Evolutionary conservation across 2,113 vertebrate genomes (phyloP).

Genomic region (Varanus komodoensis): DNA sequence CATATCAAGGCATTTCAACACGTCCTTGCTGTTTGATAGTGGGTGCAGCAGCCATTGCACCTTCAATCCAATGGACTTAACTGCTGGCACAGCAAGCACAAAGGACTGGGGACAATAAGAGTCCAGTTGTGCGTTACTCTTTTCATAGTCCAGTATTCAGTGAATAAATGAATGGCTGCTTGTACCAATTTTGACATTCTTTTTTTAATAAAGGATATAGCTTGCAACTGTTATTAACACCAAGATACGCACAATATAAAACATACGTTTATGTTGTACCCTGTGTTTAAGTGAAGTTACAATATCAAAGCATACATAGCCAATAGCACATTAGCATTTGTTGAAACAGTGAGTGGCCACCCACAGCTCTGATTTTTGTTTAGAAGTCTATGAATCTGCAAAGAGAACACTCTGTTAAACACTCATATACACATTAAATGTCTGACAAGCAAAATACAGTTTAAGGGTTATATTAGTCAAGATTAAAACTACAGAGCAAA

Average conservation of each 20-base stretch:
- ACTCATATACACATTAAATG: conserved; percentile 62
- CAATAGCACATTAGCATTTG: background rate
- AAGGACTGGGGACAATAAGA: background rate
- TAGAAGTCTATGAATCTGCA: conserved; percentile 60
- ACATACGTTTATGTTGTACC: background rate
- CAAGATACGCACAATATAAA: background rate
- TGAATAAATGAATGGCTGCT: background rate
- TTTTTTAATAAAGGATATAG: background rate
- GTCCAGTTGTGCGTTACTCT: background rate
- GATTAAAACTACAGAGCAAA: conserved; percentile 76
- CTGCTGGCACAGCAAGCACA: background rate
- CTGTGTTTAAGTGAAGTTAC: background rate
- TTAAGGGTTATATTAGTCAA: conserved; percentile 71
- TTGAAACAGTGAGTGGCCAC: conserved; percentile 50
- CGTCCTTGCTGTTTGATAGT: background rate
- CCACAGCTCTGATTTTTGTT: conserved; percentile 35
- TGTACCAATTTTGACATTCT: too few relatives aligned
- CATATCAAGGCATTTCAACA: background rate
- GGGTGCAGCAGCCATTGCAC: background rate
- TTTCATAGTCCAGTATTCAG: background rate
- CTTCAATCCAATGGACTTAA: background rate
- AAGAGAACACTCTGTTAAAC: conserved; percentile 62
- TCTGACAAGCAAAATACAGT: conserved; percentile 57
- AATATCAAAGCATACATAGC: background rate
- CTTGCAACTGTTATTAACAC: background rate